Percentiles rank a stretch among this genome's conserved stretches.
Evolutionary conservation across 2,888 invertebrate species (phyloP).

Genomic region (Rosalia funebris): DNA sequence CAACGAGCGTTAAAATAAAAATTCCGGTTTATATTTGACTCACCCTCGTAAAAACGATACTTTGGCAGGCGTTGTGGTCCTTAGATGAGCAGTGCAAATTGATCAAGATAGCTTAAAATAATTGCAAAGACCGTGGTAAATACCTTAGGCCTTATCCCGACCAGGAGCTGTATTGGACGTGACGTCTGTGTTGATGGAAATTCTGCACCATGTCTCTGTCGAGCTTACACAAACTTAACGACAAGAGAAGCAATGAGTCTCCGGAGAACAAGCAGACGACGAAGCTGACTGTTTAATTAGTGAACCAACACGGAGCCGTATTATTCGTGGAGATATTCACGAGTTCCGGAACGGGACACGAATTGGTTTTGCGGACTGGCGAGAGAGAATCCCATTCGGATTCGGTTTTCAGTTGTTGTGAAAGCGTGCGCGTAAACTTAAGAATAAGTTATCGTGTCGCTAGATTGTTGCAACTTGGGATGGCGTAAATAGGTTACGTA

Average conservation of each 20-base stretch:
- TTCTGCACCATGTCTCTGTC: constrained; percentile 3
- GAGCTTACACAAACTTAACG: constrained; percentile 11
- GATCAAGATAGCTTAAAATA: too few species aligned
- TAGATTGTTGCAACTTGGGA: not conserved
- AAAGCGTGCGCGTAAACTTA: not conserved
- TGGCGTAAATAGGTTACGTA: too few species aligned
- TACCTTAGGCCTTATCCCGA: too few species aligned
- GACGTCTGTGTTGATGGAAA: not conserved
- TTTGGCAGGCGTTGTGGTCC: too few species aligned
- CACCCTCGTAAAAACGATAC: too few species aligned
- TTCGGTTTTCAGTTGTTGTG: not conserved
- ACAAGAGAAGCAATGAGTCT: constrained; percentile 33
- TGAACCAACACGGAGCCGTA: constrained; percentile 33
- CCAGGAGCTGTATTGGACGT: too few species aligned
- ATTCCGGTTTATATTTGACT: too few species aligned
- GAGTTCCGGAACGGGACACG: constrained; percentile 30
- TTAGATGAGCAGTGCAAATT: too few species aligned
- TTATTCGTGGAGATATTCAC: constrained; percentile 20
- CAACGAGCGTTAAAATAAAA: too few species aligned
- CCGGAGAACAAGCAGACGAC: constrained; percentile 25
- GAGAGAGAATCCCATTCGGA: constrained; percentile 24
- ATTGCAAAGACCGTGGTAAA: too few species aligned
- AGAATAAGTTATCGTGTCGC: constrained; percentile 7
- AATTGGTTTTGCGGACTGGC: constrained; percentile 33
- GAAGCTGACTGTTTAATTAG: constrained; percentile 37